Conservation (phyloP, 2,797 vertebrate species). For the Phoeniculus purpureus region DNA sequence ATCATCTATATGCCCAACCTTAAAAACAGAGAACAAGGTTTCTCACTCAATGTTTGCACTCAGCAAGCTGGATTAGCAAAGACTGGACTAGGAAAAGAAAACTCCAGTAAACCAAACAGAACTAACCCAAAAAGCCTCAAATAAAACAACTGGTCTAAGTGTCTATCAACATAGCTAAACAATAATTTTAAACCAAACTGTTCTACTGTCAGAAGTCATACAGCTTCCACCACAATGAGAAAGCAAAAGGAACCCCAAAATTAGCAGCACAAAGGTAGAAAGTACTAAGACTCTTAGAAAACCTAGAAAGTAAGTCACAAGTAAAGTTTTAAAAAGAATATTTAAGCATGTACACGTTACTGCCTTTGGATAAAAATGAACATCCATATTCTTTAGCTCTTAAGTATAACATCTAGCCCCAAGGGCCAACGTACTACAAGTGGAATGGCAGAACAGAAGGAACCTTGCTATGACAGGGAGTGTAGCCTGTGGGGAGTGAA, state of each 20-base stretch:
- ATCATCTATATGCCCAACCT: not conserved
- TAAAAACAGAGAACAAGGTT: not conserved
- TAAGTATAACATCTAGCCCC: not conserved
- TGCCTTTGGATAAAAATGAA: not conserved
- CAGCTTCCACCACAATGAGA: not conserved
- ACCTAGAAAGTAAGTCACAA: not conserved
- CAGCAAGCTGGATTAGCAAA: not conserved
- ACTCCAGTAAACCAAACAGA: not conserved
- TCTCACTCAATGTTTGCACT: not conserved
- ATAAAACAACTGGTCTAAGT: not conserved
- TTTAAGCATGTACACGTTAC: accelerated
- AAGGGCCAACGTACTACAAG: accelerated
- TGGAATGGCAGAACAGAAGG: not conserved
- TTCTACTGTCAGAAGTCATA: not conserved
- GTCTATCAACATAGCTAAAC: not conserved
- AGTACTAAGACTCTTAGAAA: not conserved
- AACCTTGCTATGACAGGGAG: not conserved
- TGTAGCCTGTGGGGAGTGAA: accelerated
- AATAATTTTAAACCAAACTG: not conserved
- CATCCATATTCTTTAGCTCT: not conserved
- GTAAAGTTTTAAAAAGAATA: not conserved
- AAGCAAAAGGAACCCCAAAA: not conserved
- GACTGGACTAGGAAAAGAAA: not conserved
- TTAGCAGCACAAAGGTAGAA: not conserved
- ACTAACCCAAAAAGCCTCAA: too few species aligned